Percentiles rank a stretch among this genome's conserved stretches.
Evolutionary conservation across 2,113 vertebrate species (phyloP).

Genomic region (Alouatta palliata): DNA sequence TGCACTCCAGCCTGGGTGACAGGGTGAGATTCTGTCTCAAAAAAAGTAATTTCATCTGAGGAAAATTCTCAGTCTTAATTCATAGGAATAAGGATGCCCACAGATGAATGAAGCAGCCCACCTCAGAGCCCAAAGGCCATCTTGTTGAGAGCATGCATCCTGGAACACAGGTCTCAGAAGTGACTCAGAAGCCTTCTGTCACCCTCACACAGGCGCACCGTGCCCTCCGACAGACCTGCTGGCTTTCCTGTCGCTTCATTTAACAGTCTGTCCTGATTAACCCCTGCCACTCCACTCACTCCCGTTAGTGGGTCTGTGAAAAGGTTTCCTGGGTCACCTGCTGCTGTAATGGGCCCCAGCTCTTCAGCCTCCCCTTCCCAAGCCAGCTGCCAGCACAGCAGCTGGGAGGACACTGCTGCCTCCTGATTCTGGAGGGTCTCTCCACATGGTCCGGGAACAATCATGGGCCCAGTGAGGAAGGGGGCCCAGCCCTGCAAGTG

Average conservation of each 20-base stretch:
- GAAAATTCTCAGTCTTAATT: constrained; percentile 43
- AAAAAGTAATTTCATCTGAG: constrained; percentile 32
- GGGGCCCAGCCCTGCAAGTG: neutral
- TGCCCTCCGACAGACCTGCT: constrained; percentile 64
- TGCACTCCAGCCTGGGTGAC: too few species aligned
- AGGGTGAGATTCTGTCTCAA: too few species aligned
- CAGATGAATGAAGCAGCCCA: constrained; percentile 66
- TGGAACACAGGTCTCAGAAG: constrained; percentile 59
- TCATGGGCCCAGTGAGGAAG: neutral
- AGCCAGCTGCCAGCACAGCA: neutral
- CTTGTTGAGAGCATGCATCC: constrained; percentile 55
- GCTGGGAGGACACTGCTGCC: neutral
- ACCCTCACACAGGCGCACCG: neutral
- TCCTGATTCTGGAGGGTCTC: neutral
- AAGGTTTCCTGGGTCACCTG: neutral
- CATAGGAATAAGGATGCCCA: constrained; percentile 26
- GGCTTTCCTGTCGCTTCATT: neutral
- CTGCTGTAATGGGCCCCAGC: neutral
- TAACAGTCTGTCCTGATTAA: neutral
- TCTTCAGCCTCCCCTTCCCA: neutral
- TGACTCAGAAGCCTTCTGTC: constrained; percentile 38
- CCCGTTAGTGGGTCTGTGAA: neutral
- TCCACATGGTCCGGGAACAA: neutral
- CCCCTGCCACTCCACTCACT: neutral
- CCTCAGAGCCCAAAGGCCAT: constrained; percentile 68